These are phyloP conservation scores for Drosophila testacea DNA, from an alignment of 2,888 invertebrate genomes.

Conservation along the genomic window DNA sequence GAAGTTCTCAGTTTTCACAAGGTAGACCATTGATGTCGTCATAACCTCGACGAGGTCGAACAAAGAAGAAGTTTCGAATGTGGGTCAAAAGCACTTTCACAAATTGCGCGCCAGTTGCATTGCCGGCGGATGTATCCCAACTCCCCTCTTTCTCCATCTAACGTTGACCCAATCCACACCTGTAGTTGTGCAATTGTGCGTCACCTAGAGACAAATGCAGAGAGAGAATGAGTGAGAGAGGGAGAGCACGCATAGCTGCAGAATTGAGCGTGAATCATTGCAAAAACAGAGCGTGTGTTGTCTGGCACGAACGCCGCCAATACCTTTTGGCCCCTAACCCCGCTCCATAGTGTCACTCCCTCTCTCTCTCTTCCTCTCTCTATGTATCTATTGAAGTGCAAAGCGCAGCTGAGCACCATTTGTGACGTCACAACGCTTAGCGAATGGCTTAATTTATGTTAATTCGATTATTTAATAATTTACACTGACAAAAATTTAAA, in stretches of 20 bases:
- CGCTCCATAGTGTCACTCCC: background rate
- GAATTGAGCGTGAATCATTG: constrained; percentile 35
- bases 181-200: constrained; percentile 45
- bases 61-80: background rate
- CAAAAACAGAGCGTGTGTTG: constrained; percentile 21
- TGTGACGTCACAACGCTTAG: constrained; percentile 30
- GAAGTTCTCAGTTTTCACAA: constrained; percentile 57
- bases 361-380: background rate
- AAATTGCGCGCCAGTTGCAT: constrained; percentile 38
- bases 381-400: background rate
- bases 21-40: constrained; percentile 33
- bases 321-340: background rate
- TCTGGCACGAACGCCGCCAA: constrained; percentile 46
- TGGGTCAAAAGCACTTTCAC: constrained; percentile 51
- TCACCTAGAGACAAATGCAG: background rate
- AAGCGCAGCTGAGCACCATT: background rate
- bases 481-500: constrained; percentile 16
- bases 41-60: constrained; percentile 17
- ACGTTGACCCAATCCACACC: constrained; percentile 2
- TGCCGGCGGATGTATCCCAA: constrained; percentile 12
- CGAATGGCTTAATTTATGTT: constrained; percentile 13
- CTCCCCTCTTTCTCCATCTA: background rate
- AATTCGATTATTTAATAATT: constrained; percentile 26
- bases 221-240: background rate
- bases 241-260: background rate